Conservation (phyloP, 2,888 invertebrate genomes). For the Andricus quercusramuli region DNA sequence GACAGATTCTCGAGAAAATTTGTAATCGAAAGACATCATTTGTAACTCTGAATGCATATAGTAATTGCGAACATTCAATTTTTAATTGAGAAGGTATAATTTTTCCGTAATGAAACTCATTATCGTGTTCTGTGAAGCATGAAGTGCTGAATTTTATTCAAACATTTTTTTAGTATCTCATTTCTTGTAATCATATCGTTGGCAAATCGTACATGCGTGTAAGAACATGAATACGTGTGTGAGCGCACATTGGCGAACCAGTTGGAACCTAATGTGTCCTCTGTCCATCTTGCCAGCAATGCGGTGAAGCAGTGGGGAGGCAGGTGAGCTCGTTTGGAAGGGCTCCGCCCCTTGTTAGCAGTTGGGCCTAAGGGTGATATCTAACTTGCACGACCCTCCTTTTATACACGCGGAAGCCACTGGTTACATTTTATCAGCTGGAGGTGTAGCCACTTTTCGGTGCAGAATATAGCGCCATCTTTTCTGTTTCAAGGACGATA, state of each 20-base stretch:
- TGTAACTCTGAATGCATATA: neutral
- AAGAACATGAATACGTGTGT: constrained; percentile 1
- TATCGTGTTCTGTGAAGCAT: neutral
- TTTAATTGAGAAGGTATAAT: neutral
- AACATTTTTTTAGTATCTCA: neutral
- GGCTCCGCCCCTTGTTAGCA: constrained; percentile 77
- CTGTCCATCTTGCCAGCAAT: constrained; percentile 49
- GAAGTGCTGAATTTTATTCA: neutral
- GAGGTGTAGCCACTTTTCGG: constrained; percentile 52
- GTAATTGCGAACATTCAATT: neutral
- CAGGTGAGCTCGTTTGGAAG: constrained; percentile 55
- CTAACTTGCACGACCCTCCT: constrained; percentile 66
- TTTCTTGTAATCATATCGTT: constrained; percentile 5
- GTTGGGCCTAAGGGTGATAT: constrained; percentile 73
- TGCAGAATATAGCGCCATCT: constrained; percentile 35
- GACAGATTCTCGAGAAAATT: neutral
- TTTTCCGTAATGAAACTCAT: neutral
- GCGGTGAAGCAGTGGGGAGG: constrained; percentile 57
- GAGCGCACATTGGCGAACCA: constrained; percentile 46
- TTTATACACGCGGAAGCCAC: constrained; percentile 54
- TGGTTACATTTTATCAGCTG: constrained; percentile 54
- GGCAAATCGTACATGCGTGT: constrained; percentile 1
- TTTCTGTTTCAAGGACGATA: constrained; percentile 6
- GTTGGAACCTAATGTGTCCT: constrained; percentile 50
- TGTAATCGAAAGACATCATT: neutral